These are phyloP conservation scores for Ischnus inquisitorius DNA, from an alignment of 2,888 invertebrate species.

Conservation along the genomic window DNA sequence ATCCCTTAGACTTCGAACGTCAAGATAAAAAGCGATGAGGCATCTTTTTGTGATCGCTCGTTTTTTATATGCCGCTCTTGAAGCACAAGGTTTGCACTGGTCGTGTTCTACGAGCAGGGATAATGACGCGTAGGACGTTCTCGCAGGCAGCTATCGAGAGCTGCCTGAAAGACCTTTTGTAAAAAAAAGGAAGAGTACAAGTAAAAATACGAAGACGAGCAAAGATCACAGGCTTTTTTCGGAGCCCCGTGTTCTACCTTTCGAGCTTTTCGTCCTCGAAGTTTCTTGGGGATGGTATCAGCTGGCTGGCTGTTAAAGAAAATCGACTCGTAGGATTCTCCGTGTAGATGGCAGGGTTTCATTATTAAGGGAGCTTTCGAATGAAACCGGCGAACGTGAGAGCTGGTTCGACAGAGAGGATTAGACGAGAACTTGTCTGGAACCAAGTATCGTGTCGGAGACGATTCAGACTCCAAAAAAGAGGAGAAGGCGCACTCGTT, in stretches of 20 bases:
- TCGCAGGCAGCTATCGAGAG: neutral
- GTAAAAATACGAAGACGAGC: conserved; percentile 10
- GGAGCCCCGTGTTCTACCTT: neutral
- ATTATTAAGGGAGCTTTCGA: conserved; percentile 39
- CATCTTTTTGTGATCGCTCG: neutral
- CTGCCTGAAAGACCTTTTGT: conserved; percentile 2
- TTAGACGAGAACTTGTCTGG: conserved; percentile 55
- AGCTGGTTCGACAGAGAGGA: neutral
- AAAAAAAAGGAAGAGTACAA: neutral
- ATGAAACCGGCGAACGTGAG: conserved; percentile 3
- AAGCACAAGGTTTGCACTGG: neutral
- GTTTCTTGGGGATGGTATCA: conserved; percentile 26
- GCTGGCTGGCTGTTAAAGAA: neutral
- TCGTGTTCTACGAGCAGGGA: conserved; percentile 3
- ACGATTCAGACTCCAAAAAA: conserved; percentile 30
- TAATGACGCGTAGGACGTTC: conserved; percentile 18
- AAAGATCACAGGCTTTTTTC: conserved; percentile 35
- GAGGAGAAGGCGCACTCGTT: conserved; percentile 49
- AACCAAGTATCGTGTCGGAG: conserved; percentile 49
- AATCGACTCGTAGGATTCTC: conserved; percentile 11
- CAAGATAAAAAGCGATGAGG: neutral
- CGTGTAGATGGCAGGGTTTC: conserved; percentile 22
- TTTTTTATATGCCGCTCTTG: neutral
- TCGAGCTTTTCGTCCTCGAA: conserved; percentile 31
- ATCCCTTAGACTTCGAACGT: neutral